phyloP scores from a whole-genome alignment of 2,797 vertebrate genomes.

The Chiroxiphia lanceolata region DNA sequence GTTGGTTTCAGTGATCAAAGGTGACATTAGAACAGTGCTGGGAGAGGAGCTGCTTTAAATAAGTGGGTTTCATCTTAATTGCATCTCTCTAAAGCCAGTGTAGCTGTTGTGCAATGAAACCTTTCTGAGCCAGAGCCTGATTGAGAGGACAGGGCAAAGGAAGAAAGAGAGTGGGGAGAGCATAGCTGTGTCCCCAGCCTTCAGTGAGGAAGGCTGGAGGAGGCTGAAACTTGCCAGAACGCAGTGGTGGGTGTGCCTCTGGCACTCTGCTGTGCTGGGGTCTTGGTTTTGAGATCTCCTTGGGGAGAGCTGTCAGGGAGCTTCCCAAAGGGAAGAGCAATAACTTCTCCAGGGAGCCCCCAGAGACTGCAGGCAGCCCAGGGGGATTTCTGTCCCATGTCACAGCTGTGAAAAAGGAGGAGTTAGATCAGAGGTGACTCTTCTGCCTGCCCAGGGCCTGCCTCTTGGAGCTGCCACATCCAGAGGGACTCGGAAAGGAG shows the following conservation, averaged over 20 bases:
- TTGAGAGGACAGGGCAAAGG: not conserved
- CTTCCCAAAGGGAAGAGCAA: not conserved
- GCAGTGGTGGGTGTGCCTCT: fast-evolving
- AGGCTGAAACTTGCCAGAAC: not conserved
- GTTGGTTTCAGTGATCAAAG: slow-evolving; percentile 51
- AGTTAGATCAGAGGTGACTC: not conserved
- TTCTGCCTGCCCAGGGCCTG: not conserved
- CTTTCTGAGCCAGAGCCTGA: slow-evolving; percentile 6
- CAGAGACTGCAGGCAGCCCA: not conserved
- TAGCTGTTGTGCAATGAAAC: slow-evolving; percentile 3
- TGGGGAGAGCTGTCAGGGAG: not conserved
- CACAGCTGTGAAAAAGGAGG: not conserved
- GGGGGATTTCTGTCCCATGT: not conserved
- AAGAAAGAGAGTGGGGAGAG: not conserved
- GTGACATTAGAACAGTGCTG: not conserved
- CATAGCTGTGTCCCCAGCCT: fast-evolving
- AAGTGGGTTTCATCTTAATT: slow-evolving; percentile 52
- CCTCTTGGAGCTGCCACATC: not conserved
- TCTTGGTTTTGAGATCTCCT: not conserved
- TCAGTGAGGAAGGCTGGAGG: not conserved
- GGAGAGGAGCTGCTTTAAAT: slow-evolving; percentile 36
- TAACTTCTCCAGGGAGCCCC: not conserved
- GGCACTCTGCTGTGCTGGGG: not conserved
- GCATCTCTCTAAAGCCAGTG: slow-evolving; percentile 31
- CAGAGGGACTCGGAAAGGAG: not conserved